A percentile compares a stretch with the other conserved stretches of the same genome.
Evolutionary conservation across 1,140 invertebrate genomes (phyloP).

Genomic region (Planococcus citri): DNA sequence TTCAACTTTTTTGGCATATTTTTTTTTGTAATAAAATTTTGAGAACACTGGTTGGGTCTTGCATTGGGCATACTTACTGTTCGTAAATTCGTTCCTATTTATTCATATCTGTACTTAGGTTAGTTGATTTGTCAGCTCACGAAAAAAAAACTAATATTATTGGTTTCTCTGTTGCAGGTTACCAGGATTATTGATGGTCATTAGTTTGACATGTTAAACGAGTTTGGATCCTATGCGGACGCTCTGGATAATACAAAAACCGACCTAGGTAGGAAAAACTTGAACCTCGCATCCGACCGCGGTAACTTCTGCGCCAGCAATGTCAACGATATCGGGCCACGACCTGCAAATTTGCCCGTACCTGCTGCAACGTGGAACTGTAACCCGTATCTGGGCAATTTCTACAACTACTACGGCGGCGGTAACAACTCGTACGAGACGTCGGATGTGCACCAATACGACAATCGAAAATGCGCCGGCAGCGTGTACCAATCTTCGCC

Average conservation of each 20-base stretch:
- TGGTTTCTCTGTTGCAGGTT: not conserved
- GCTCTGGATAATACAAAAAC: not conserved
- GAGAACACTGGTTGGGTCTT: no score
- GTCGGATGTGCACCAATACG: not conserved
- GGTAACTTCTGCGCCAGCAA: not conserved
- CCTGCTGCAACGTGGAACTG: not conserved
- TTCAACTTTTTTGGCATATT: no score
- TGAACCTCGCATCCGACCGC: not conserved
- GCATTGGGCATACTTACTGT: no score
- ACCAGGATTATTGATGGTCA: not conserved
- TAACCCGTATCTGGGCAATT: conserved; percentile 6
- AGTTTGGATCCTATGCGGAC: conserved; percentile 5
- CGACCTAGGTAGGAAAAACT: not conserved
- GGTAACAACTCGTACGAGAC: not conserved
- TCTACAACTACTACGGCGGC: conserved; percentile 5
- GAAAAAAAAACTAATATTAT: no score
- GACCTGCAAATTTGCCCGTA: not conserved
- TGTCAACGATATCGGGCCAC: not conserved
- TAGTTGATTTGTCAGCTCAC: no score
- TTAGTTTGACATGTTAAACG: conserved; percentile 13
- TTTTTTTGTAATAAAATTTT: no score
- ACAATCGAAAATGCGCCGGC: not conserved
- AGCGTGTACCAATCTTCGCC: not conserved
- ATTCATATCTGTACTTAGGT: no score
- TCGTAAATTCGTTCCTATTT: no score